Percentiles rank a stretch among this genome's conserved stretches.
Evolutionary conservation across 2,797 vertebrate genomes (phyloP).

Genomic region (Pantherophis vulpinus): DNA sequence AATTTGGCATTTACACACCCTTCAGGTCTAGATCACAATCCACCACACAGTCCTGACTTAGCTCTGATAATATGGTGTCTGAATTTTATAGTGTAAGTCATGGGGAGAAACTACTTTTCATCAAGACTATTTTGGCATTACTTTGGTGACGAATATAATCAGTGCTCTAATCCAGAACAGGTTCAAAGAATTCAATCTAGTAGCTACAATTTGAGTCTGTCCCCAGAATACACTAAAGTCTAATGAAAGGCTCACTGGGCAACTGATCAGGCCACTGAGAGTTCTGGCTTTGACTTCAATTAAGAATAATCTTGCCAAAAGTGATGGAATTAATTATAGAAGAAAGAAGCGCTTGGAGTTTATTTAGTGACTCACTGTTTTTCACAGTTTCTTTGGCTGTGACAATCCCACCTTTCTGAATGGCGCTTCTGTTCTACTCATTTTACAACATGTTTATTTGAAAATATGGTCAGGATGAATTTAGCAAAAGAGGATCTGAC

Average conservation of each 20-base stretch:
- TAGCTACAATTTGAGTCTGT: background rate
- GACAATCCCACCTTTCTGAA: background rate
- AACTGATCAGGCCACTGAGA: conserved; percentile 3
- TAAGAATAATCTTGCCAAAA: background rate
- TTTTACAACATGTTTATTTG: background rate
- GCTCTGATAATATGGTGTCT: background rate
- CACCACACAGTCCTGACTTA: background rate
- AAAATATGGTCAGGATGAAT: background rate
- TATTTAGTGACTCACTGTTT: background rate
- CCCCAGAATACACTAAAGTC: background rate
- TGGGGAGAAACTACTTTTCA: background rate
- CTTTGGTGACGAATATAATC: background rate
- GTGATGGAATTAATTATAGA: background rate
- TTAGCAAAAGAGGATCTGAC: background rate
- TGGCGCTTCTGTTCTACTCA: background rate
- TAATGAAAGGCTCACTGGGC: conserved; percentile 1
- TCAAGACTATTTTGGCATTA: background rate
- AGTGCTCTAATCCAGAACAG: background rate
- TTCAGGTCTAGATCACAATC: background rate
- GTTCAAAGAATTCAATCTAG: background rate
- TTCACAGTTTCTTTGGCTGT: background rate
- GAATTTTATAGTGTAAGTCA: background rate
- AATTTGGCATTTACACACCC: background rate
- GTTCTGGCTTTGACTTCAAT: conserved; percentile 6
- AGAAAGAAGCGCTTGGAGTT: background rate